A percentile compares a stretch with the other conserved stretches of the same genome.
Conservation (phyloP, 2,888 invertebrate genomes). For the Oxycera nigricornis region DNA sequence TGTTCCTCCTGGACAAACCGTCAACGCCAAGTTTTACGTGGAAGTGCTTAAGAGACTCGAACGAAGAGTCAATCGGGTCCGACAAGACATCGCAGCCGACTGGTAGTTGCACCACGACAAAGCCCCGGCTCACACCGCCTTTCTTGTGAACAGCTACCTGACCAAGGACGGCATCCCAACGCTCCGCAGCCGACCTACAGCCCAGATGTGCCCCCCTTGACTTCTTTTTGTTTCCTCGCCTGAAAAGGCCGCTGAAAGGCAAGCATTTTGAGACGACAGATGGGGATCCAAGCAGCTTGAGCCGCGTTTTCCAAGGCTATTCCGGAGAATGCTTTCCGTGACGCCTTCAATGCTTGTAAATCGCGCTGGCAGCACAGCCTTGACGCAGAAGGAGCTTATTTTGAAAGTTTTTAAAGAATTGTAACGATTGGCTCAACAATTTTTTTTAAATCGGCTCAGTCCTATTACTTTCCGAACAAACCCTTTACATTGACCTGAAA, state of each 20-base stretch:
- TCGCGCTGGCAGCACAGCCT: no score
- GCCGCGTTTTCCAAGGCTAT: background rate
- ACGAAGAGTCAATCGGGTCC: background rate
- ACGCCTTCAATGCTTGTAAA: no score
- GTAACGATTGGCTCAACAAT: no score
- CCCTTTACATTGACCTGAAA: no score
- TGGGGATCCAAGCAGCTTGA: slow-evolving; percentile 4
- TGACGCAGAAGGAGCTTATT: no score
- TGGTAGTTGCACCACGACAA: background rate
- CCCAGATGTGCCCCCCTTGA: slow-evolving; percentile 16
- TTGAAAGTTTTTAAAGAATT: no score
- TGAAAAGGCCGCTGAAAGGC: slow-evolving; percentile 11
- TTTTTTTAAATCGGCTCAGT: no score
- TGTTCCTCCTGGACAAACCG: slow-evolving; percentile 5
- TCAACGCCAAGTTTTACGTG: slow-evolving; percentile 12
- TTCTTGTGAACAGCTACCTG: slow-evolving; percentile 9
- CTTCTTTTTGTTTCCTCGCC: slow-evolving; percentile 3
- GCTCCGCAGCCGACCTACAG: background rate
- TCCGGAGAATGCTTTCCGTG: slow-evolving; percentile 18
- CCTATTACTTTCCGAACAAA: no score
- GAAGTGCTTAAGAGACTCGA: slow-evolving; percentile 13
- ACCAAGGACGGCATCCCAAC: slow-evolving; percentile 10
- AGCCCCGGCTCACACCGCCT: background rate
- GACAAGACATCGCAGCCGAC: slow-evolving; percentile 15
- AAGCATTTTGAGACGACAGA: slow-evolving; percentile 22